Percentiles rank a stretch among this genome's conserved stretches.
Conservation (phyloP, 2,888 invertebrate genomes). For the Chalcis sispes region DNA sequence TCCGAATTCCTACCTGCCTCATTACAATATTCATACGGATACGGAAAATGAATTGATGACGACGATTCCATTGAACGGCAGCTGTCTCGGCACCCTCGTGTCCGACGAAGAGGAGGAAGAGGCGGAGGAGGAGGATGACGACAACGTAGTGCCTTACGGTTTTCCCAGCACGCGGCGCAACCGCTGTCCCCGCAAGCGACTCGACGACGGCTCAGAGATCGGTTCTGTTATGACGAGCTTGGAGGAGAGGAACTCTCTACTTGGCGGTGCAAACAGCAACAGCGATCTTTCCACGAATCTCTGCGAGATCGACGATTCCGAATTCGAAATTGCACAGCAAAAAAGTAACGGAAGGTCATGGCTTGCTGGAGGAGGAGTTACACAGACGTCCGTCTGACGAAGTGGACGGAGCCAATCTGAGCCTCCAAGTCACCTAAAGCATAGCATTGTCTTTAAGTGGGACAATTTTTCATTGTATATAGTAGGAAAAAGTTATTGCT, state of each 20-base stretch:
- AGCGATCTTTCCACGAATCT: slow-evolving; percentile 92
- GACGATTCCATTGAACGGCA: slow-evolving; percentile 72
- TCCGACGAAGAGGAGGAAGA: slow-evolving; percentile 73
- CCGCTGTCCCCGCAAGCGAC: slow-evolving; percentile 71
- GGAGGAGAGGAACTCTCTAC: slow-evolving; percentile 86
- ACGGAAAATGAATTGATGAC: slow-evolving; percentile 78
- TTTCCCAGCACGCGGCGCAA: slow-evolving; percentile 76
- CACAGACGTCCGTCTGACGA: slow-evolving; percentile 76
- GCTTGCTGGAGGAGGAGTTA: slow-evolving; percentile 73
- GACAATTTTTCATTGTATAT: slow-evolving; percentile 42
- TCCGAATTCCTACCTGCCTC: slow-evolving; percentile 89
- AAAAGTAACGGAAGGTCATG: slow-evolving; percentile 74
- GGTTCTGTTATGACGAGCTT: slow-evolving; percentile 84
- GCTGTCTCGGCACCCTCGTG: slow-evolving; percentile 69
- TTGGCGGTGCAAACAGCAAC: slow-evolving; percentile 85
- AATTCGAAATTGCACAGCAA: slow-evolving; percentile 80
- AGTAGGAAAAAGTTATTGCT: slow-evolving; percentile 35
- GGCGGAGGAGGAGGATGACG: slow-evolving; percentile 70
- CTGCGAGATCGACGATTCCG: slow-evolving; percentile 95
- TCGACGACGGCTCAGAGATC: slow-evolving; percentile 79
- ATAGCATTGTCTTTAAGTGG: slow-evolving; percentile 21
- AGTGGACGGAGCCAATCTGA: slow-evolving; percentile 47
- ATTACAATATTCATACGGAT: slow-evolving; percentile 83
- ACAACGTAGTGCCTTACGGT: slow-evolving; percentile 77
- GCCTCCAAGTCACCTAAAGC: slow-evolving; percentile 5